Evolutionary conservation across 2,113 vertebrate genomes (phyloP).

Genomic region (Turdus rufiventris): DNA sequence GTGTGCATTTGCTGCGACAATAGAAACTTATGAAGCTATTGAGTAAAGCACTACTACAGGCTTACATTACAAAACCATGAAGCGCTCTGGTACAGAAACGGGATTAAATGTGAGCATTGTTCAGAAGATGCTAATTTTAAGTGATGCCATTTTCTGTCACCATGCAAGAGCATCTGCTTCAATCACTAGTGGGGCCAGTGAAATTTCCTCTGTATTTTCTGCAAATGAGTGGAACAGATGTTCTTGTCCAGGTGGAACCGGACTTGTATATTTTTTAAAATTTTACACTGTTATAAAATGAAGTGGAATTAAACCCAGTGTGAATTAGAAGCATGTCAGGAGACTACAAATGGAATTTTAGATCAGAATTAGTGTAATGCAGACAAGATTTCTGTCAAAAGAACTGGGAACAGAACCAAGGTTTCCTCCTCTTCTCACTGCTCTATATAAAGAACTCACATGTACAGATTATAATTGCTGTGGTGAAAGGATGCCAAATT

Average conservation of each 20-base stretch:
- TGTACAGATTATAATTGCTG: slow-evolving; percentile 31
- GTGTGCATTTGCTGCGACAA: neutral
- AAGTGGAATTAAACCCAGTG: neutral
- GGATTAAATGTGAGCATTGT: neutral
- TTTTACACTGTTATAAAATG: neutral
- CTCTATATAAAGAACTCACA: slow-evolving; percentile 49
- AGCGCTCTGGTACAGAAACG: neutral
- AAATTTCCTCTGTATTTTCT: neutral
- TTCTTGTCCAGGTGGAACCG: neutral
- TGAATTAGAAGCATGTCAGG: neutral
- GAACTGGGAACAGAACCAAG: slow-evolving; percentile 35
- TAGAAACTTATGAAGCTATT: neutral
- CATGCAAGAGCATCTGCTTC: neutral
- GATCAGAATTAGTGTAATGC: slow-evolving; percentile 19
- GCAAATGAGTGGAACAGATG: neutral
- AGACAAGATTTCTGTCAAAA: slow-evolving; percentile 22
- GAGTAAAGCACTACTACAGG: neutral
- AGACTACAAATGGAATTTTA: slow-evolving; percentile 23
- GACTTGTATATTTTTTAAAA: neutral
- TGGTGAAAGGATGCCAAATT: slow-evolving; percentile 19
- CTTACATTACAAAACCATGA: neutral
- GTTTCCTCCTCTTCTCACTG: slow-evolving; percentile 17
- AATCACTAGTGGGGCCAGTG: neutral
- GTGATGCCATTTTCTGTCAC: neutral
- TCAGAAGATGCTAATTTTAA: neutral